Evolutionary conservation across 2,888 invertebrate species (phyloP).

Genomic region (Nomada ruficornis): DNA sequence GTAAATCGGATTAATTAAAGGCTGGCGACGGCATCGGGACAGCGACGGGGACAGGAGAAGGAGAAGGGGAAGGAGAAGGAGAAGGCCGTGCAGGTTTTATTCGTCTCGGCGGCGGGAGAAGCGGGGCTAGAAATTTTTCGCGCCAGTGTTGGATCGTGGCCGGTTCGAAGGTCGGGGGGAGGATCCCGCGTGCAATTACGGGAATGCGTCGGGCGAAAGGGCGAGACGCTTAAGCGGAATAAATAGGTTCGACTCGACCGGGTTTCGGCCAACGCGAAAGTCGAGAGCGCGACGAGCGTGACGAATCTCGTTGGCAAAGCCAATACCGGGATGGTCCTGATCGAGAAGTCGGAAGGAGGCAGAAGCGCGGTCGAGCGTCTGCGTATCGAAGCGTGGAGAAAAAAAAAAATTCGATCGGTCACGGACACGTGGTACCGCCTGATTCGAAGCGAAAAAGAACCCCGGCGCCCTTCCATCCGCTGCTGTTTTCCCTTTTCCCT

Average conservation of each 20-base stretch:
- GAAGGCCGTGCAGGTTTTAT: slow-evolving; percentile 37
- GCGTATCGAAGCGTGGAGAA: slow-evolving; percentile 59
- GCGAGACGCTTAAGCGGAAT: slow-evolving; percentile 46
- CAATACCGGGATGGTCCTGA: slow-evolving; percentile 64
- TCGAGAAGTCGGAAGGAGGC: slow-evolving; percentile 68
- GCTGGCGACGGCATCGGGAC: neutral
- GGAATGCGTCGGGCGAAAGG: slow-evolving; percentile 20
- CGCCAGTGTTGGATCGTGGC: neutral
- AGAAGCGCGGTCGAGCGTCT: slow-evolving; percentile 34
- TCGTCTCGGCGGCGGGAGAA: slow-evolving; percentile 59
- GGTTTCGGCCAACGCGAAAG: slow-evolving; percentile 30
- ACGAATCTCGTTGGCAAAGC: slow-evolving; percentile 70
- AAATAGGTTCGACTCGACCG: slow-evolving; percentile 30
- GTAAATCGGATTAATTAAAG: slow-evolving; percentile 83
- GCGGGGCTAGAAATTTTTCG: neutral
- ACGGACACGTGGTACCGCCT: slow-evolving; percentile 75
- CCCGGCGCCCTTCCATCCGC: slow-evolving; percentile 18
- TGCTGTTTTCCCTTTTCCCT: slow-evolving; percentile 15
- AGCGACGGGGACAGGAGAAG: neutral
- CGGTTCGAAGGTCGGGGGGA: neutral
- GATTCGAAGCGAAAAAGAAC: slow-evolving; percentile 62
- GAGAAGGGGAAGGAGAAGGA: neutral
- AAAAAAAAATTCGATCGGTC: slow-evolving; percentile 76
- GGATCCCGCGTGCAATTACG: slow-evolving; percentile 21
- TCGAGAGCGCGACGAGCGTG: slow-evolving; percentile 66